These are phyloP conservation scores for Rhombomys opimus DNA, from an alignment of 2,113 vertebrate genomes.

Conservation along the genomic window DNA sequence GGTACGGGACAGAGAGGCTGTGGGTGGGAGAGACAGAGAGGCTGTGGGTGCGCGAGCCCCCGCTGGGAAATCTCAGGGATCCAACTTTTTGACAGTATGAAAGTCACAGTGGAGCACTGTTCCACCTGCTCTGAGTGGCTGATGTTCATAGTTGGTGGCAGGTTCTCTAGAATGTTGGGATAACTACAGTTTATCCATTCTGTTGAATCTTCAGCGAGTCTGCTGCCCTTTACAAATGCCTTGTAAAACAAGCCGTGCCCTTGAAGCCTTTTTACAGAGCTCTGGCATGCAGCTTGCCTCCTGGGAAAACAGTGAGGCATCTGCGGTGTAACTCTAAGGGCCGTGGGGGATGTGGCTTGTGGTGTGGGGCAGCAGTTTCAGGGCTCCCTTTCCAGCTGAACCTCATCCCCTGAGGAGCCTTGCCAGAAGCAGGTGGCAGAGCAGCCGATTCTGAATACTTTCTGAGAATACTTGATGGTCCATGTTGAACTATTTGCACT, in stretches of 20 bases:
- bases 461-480: not conserved
- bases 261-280: not conserved
- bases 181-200: not conserved
- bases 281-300: not conserved
- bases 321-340: not conserved
- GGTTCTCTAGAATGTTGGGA: slow-evolving; percentile 48
- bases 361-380: too few relatives aligned
- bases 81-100: not conserved
- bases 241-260: not conserved
- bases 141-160: not conserved
- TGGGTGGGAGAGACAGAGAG: too few relatives aligned
- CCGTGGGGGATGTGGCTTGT: not conserved
- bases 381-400: slow-evolving; percentile 11
- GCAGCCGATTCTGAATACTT: not conserved
- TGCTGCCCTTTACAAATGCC: not conserved
- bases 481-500: not conserved
- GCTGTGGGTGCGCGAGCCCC: too few relatives aligned
- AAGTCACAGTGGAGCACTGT: not conserved
- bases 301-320: not conserved
- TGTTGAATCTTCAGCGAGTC: not conserved
- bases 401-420: slow-evolving; percentile 66
- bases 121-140: not conserved
- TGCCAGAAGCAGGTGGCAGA: slow-evolving; percentile 9
- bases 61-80: not conserved
- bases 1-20: too few relatives aligned